These are phyloP conservation scores for Mayetiola destructor DNA, from an alignment of 2,888 invertebrate species.

Conservation along the genomic window DNA sequence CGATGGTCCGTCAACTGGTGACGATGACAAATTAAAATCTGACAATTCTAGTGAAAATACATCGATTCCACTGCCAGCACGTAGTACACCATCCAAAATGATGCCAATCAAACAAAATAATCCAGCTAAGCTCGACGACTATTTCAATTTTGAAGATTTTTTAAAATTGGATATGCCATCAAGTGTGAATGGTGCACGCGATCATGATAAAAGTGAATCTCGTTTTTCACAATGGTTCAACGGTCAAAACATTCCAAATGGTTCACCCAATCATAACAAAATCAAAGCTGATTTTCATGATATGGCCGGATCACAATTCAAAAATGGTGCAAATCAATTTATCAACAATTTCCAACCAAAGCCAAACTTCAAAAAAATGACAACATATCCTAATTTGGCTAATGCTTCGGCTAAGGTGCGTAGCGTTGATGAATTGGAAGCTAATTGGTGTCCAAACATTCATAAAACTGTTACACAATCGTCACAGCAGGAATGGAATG, in stretches of 20 bases:
- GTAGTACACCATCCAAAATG: neutral
- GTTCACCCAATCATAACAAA: no score
- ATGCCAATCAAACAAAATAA: neutral
- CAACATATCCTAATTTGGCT: neutral
- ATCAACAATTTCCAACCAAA: neutral
- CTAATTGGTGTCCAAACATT: neutral
- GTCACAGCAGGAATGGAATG: neutral
- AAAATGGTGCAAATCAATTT: neutral
- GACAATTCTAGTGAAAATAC: neutral
- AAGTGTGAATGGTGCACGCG: neutral
- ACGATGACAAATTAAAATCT: neutral
- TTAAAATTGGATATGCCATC: neutral
- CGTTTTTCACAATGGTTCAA: slow-evolving; percentile 2
- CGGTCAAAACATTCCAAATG: no score
- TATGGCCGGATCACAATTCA: neutral
- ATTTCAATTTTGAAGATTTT: slow-evolving; percentile 11
- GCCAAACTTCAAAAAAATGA: neutral
- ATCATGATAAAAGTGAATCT: neutral
- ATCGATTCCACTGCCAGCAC: neutral
- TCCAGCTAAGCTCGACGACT: neutral
- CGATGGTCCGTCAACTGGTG: neutral
- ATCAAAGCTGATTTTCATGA: neutral
- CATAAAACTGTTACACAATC: neutral
- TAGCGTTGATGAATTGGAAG: slow-evolving; percentile 4
- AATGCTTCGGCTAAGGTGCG: neutral